Evolutionary conservation across 2,797 vertebrate species (phyloP).

Genomic region (Hyperoplus lanceolatus): DNA sequence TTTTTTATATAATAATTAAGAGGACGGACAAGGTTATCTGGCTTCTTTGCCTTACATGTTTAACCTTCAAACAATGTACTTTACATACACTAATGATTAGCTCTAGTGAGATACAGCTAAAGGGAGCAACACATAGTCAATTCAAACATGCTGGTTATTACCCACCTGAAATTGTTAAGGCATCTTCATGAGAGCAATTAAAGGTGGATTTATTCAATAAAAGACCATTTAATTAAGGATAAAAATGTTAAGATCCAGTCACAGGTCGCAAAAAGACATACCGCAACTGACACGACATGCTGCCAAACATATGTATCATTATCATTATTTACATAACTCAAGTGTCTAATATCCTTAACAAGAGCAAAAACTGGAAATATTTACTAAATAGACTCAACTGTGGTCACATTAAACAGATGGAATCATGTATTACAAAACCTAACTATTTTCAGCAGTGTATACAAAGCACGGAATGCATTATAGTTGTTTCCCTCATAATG

Average conservation of each 20-base stretch:
- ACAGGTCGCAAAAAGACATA: background rate
- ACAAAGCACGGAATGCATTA: background rate
- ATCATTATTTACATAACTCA: background rate
- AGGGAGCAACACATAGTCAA: background rate
- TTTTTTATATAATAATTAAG: background rate
- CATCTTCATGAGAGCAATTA: background rate
- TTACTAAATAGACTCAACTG: background rate
- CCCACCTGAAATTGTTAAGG: background rate
- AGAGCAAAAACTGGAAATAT: background rate
- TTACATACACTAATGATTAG: background rate
- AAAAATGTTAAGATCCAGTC: background rate
- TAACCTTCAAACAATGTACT: background rate
- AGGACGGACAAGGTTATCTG: slow-evolving; percentile 14
- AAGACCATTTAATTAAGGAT: background rate
- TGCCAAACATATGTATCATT: background rate
- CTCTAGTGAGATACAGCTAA: background rate
- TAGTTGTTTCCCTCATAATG: background rate
- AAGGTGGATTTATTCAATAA: background rate
- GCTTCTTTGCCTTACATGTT: background rate
- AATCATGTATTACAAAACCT: background rate
- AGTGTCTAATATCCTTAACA: background rate
- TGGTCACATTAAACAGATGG: background rate
- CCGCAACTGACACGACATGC: background rate
- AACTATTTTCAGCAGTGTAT: background rate
- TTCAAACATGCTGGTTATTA: background rate